These are phyloP conservation scores for Microtus oregoni DNA, from an alignment of 2,113 vertebrate genomes.

Conservation along the genomic window DNA sequence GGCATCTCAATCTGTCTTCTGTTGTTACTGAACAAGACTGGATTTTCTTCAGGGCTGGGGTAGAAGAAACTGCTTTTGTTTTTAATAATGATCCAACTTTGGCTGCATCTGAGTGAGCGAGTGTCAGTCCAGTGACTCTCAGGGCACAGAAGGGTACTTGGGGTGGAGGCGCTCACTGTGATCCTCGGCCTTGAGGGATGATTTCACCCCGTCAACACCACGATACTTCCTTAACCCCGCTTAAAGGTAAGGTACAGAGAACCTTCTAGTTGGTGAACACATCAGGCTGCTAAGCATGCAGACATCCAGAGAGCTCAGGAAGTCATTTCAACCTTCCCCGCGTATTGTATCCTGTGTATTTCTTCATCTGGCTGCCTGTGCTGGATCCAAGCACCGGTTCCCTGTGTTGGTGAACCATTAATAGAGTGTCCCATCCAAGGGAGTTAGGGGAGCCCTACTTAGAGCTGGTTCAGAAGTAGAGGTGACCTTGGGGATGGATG, in stretches of 20 bases:
- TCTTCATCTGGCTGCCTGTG: too few species aligned
- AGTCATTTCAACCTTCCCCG: background rate
- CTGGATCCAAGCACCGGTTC: too few species aligned
- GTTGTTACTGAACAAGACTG: background rate
- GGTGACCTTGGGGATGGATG: too few species aligned
- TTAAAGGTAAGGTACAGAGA: background rate
- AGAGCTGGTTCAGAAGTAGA: background rate
- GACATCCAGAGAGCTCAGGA: background rate
- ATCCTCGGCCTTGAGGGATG: background rate
- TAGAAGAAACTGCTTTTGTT: background rate
- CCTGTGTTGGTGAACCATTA: background rate
- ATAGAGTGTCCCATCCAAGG: background rate
- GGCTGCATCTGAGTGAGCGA: background rate
- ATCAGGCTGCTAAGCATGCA: background rate
- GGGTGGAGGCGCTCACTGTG: background rate
- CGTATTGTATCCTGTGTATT: rapidly evolving
- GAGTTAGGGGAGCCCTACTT: background rate
- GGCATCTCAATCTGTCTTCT: background rate
- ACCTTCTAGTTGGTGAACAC: too few species aligned
- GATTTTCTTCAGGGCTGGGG: background rate
- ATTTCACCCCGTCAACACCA: background rate
- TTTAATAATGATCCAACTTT: background rate
- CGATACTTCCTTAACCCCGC: background rate
- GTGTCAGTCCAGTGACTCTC: background rate
- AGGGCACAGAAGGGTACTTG: background rate